Conservation (phyloP, 2,113 vertebrate genomes). For the Zosterops japonicus region DNA sequence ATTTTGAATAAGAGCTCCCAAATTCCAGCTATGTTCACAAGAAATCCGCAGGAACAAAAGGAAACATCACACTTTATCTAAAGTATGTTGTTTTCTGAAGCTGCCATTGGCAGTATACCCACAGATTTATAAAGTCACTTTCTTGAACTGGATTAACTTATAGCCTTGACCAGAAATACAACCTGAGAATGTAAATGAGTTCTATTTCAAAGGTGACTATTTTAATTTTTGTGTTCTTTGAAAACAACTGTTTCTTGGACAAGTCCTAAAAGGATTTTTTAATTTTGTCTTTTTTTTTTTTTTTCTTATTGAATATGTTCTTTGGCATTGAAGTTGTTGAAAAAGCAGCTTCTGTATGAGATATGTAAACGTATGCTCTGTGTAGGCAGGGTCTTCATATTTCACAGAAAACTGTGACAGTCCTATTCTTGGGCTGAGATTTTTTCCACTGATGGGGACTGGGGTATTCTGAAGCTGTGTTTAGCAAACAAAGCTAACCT, state of each 20-base stretch:
- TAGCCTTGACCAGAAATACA: neutral
- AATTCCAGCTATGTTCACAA: neutral
- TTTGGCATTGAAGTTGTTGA: neutral
- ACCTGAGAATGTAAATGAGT: neutral
- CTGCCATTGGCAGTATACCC: neutral
- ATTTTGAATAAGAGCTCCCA: neutral
- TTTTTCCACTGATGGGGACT: slow-evolving; percentile 47
- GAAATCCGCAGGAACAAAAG: neutral
- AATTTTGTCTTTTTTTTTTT: neutral
- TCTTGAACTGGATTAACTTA: neutral
- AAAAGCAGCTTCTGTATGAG: neutral
- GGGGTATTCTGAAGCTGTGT: slow-evolving; percentile 2
- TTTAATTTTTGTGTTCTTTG: neutral
- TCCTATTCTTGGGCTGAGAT: slow-evolving; percentile 54
- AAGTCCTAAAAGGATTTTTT: neutral
- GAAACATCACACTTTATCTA: neutral
- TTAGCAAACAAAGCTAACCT: slow-evolving; percentile 45
- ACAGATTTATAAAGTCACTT: neutral
- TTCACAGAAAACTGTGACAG: slow-evolving; percentile 49
- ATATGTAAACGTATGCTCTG: neutral
- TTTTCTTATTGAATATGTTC: neutral
- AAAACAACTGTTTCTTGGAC: neutral
- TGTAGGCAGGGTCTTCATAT: slow-evolving; percentile 40
- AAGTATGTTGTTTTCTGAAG: neutral
- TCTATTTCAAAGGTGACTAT: neutral